Evolutionary conservation across 2,888 invertebrate genomes (phyloP).

Genomic region (Lepidocyrtoides sp.): DNA sequence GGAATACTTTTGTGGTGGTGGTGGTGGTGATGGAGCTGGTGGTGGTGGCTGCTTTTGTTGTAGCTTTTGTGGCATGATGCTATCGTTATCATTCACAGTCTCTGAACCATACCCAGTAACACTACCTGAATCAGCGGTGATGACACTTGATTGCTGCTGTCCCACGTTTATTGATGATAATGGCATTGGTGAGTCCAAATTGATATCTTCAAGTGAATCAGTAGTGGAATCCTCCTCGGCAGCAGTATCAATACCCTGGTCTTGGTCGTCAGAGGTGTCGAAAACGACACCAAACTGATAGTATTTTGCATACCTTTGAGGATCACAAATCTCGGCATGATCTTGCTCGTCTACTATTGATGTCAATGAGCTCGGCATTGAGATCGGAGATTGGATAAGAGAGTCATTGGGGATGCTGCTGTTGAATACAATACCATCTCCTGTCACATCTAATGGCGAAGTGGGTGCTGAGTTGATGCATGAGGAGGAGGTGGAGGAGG

Average conservation of each 20-base stretch:
- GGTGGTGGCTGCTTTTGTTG: conserved; percentile 24
- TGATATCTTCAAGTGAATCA: conserved; percentile 68
- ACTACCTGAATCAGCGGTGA: not conserved
- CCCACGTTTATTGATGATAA: not conserved
- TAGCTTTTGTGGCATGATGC: not conserved
- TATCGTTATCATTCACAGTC: conserved; percentile 25
- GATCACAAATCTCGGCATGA: conserved; percentile 84
- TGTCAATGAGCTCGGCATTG: conserved; percentile 64
- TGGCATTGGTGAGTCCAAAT: conserved; percentile 46
- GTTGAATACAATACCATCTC: conserved; percentile 15
- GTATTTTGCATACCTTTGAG: conserved; percentile 85
- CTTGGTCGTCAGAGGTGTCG: conserved; percentile 80
- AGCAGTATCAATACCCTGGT: conserved; percentile 76
- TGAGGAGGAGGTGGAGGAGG: conserved; percentile 17
- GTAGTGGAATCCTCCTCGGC: conserved; percentile 67
- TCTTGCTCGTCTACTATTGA: conserved; percentile 78
- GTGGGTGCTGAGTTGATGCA: conserved; percentile 53
- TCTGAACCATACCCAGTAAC: not conserved
- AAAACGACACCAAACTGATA: conserved; percentile 85
- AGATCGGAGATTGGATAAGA: conserved; percentile 52
- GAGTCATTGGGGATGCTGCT: not conserved
- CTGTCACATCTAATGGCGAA: conserved; percentile 39
- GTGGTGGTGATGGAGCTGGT: not conserved
- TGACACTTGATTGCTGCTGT: not conserved
- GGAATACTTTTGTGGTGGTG: conserved; percentile 12